These are phyloP conservation scores for Heliconius cydno DNA, from an alignment of 2,888 invertebrate genomes.

Conservation along the genomic window DNA sequence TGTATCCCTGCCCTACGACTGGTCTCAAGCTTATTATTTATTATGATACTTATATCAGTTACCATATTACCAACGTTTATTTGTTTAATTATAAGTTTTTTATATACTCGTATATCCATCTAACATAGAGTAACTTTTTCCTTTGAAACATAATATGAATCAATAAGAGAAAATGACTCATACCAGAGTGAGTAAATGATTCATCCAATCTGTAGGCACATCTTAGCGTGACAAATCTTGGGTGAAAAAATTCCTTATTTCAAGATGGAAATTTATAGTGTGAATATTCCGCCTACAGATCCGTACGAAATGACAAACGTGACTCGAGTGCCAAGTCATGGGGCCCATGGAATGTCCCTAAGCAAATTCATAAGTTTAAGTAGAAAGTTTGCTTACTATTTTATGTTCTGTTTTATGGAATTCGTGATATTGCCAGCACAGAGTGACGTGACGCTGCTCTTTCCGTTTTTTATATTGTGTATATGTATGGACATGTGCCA, in stretches of 20 bases:
- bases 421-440: constrained; percentile 18
- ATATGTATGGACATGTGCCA: not conserved
- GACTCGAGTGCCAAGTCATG: constrained; percentile 57
- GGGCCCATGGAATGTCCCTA: constrained; percentile 38
- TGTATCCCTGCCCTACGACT: too few relatives aligned
- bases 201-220: constrained; percentile 1
- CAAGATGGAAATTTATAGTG: constrained; percentile 65
- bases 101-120: not conserved
- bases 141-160: not conserved
- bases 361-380: constrained; percentile 43
- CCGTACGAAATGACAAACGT: constrained; percentile 74
- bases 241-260: constrained; percentile 13
- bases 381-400: constrained; percentile 36
- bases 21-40: not conserved
- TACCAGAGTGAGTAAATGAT: not conserved
- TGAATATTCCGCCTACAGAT: constrained; percentile 71
- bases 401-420: constrained; percentile 35
- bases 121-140: not conserved
- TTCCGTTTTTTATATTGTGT: not conserved
- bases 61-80: not conserved
- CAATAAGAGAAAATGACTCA: not conserved
- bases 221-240: constrained; percentile 19
- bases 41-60: not conserved
- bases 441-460: not conserved
- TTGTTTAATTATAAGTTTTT: not conserved